Conservation (phyloP, 2,113 vertebrate species). For the Speoplatyrhinus poulsoni region DNA sequence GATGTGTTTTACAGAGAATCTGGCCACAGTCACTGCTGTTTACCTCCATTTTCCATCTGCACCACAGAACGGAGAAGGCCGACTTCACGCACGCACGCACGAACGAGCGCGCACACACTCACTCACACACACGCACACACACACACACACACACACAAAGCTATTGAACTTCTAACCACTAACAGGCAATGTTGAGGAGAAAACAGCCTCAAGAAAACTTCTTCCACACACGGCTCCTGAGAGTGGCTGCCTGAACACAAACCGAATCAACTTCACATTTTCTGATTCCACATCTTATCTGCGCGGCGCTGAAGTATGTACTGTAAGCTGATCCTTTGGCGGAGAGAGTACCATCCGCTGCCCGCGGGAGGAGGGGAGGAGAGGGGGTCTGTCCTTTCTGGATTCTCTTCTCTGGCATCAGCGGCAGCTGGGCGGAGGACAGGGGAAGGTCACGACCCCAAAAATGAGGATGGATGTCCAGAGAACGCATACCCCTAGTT, state of each 20-base stretch:
- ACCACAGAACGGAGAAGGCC: conserved; percentile 21
- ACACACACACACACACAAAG: not conserved
- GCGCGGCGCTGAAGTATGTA: conserved; percentile 43
- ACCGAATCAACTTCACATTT: conserved; percentile 32
- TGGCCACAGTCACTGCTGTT: conserved; percentile 18
- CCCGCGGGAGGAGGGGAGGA: conserved; percentile 10
- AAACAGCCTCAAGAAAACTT: conserved; percentile 15
- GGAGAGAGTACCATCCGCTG: conserved; percentile 43
- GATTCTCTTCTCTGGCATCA: conserved; percentile 51
- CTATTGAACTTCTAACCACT: conserved; percentile 11
- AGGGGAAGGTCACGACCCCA: conserved; percentile 59
- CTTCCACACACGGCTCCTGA: conserved; percentile 5
- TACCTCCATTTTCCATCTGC: conserved; percentile 21
- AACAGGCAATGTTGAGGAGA: not conserved
- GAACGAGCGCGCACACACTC: too few relatives aligned
- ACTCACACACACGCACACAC: not conserved
- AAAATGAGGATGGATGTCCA: conserved; percentile 51
- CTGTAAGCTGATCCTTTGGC: conserved; percentile 55
- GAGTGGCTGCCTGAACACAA: conserved; percentile 30
- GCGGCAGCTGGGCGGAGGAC: conserved; percentile 67
- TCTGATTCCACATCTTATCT: conserved; percentile 48
- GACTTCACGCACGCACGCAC: not conserved
- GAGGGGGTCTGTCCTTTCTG: conserved; percentile 54
- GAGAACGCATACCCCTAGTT: conserved; percentile 44
- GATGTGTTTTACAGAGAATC: conserved; percentile 55